Evolutionary conservation across 2,888 invertebrate species (phyloP), one percentile per base, ranked within the genome.

Genomic region (Brachyopa scutellaris): DNA sequence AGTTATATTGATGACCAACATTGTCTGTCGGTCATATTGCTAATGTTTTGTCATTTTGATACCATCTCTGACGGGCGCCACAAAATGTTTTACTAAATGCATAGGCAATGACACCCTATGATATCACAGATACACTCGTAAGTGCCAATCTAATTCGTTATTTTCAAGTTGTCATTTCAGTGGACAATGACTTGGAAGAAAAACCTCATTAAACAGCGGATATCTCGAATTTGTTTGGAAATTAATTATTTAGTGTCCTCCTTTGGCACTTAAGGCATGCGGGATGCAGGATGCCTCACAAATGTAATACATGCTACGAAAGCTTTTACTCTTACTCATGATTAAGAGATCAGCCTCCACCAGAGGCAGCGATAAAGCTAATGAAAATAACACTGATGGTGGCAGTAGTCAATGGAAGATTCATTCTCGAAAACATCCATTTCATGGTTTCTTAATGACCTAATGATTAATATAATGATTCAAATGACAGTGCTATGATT

Each of bases 311-410:
- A n/a, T n/a, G n/a, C n/a, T n/a, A n/a, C n/a, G n/a, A n/a, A n/a
- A n/a, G n/a, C n/a, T n/a, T n/a, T n/a, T n/a, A n/a, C n/a, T n/a
- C n/a, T n/a, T n/a, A n/a, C 7, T 29, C 15, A 45, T 67, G 26
- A 57, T 47, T 57, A 57, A 67, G 17, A 45, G 36, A 57, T 57
- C 45, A 55, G 23, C 40, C 33, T 26, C 23, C 38, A n/a, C 42
- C 19, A 19, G 11, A 11, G 36, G 5, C 21, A 19, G 26, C 26
- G 49, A 70, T 70, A 70, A 70, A 49, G 31, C 51, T 42, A 78
- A 78, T 57, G 55, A 70, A 70, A 64, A 78, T 70, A 57, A 78
- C 62, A 40, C 42, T 49, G 42, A 78, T 42, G 55, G 42, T 26
- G 70, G 49, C 26, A 51, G 36, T 64, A 57, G 26, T n/a, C 42